Evolutionary conservation across 1,140 invertebrate genomes (phyloP).

Genomic region (Anagrus nilaparvatae): DNA sequence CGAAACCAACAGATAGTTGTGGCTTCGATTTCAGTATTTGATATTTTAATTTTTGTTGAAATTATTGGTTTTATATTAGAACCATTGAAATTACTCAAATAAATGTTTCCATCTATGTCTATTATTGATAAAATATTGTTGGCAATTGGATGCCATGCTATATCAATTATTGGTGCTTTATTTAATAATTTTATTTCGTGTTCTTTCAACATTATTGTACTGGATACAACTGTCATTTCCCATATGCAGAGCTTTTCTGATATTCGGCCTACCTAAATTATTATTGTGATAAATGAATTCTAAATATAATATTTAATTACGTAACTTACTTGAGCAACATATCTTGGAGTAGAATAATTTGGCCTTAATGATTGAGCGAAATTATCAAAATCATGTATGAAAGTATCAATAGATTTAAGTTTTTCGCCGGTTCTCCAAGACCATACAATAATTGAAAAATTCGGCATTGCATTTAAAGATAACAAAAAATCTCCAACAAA

Average conservation of each 20-base stretch:
- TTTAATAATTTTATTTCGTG: constrained; percentile 23
- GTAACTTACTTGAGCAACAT: constrained; percentile 22
- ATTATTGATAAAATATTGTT: constrained; percentile 24
- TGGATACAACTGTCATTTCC: constrained; percentile 20
- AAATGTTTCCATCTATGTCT: constrained; percentile 27
- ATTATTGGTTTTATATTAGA: constrained; percentile 23
- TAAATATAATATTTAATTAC: background rate
- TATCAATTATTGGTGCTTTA: constrained; percentile 12
- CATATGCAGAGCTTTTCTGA: constrained; percentile 27
- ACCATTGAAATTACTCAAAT: constrained; percentile 25
- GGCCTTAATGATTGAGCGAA: constrained; percentile 24
- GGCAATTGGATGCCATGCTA: constrained; percentile 25
- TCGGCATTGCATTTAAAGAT: constrained; percentile 27
- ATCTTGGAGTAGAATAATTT: constrained; percentile 12
- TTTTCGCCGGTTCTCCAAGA: constrained; percentile 35
- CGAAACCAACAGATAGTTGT: constrained; percentile 27
- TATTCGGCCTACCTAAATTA: constrained; percentile 19
- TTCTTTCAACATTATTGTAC: constrained; percentile 13
- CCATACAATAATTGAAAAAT: constrained; percentile 32
- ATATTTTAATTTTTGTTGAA: constrained; percentile 19
- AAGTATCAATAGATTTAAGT: constrained; percentile 19
- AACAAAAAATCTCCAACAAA: constrained; percentile 28
- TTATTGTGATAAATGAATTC: too few relatives aligned
- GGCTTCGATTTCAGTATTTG: constrained; percentile 20
- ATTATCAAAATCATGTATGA: constrained; percentile 20